Conservation (phyloP, 1,140 invertebrate species). For the Bradysia coprophila region DNA sequence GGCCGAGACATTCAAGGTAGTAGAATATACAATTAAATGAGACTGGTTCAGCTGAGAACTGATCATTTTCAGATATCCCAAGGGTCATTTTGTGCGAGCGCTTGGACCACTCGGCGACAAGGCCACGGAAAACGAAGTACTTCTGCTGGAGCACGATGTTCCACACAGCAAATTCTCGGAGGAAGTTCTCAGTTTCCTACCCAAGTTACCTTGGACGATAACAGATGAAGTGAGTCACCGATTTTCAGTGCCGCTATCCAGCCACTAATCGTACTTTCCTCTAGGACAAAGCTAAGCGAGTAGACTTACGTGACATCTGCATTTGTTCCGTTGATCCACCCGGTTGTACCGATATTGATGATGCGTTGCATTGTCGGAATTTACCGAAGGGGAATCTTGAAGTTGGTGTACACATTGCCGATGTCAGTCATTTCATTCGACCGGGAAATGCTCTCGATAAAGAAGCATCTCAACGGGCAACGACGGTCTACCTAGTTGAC, state of each 20-base stretch:
- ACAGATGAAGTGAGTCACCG: slow-evolving; percentile 44
- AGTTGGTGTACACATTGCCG: slow-evolving; percentile 90
- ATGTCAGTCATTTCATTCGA: slow-evolving; percentile 86
- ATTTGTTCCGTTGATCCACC: slow-evolving; percentile 97
- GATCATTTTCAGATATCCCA: slow-evolving; percentile 19
- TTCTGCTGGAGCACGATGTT: slow-evolving; percentile 93
- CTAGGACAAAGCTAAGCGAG: slow-evolving; percentile 59
- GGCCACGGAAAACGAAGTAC: slow-evolving; percentile 86
- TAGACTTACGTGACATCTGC: slow-evolving; percentile 65
- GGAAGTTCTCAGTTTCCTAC: slow-evolving; percentile 81
- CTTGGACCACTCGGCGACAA: slow-evolving; percentile 65
- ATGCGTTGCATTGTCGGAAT: slow-evolving; percentile 80
- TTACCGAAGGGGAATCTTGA: slow-evolving; percentile 61
- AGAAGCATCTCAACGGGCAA: slow-evolving; percentile 69
- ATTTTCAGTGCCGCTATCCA: no score
- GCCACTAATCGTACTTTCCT: no score
- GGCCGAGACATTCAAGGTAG: slow-evolving; percentile 64
- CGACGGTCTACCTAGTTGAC: slow-evolving; percentile 82
- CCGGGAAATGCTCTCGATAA: slow-evolving; percentile 74
- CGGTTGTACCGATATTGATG: slow-evolving; percentile 98
- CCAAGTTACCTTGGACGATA: slow-evolving; percentile 77
- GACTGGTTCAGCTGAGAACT: slow-evolving; percentile 1
- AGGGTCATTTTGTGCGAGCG: slow-evolving; percentile 78
- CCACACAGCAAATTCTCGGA: slow-evolving; percentile 91
- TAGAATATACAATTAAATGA: slow-evolving; percentile 34